A percentile compares a stretch with the other conserved stretches of the same genome.
phyloP scores from a whole-genome alignment of 2,113 vertebrate genomes.

The Cichladusa arquata region DNA sequence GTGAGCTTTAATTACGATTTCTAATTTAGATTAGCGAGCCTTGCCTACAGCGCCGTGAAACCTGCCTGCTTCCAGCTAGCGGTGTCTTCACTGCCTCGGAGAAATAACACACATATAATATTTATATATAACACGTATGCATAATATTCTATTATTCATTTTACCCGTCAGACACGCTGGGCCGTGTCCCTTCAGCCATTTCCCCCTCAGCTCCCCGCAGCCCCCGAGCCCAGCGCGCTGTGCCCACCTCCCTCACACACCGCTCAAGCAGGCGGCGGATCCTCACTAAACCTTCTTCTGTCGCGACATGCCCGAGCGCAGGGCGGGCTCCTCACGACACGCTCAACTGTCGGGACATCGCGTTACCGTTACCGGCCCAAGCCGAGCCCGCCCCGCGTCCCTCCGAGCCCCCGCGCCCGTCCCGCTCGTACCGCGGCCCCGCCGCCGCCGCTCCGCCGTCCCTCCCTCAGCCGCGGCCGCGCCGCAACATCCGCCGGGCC shows the following conservation, averaged over 20 bases:
- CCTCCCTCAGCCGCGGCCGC: not conserved
- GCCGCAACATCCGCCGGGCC: not conserved
- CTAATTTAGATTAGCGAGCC: not conserved
- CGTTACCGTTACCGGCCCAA: not conserved
- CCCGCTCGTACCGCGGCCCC: not conserved
- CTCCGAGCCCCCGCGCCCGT: not conserved
- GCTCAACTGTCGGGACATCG: not conserved
- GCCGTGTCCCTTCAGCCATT: not conserved
- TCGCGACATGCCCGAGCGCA: not conserved
- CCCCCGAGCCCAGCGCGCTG: not conserved
- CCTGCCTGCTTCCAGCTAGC: not conserved
- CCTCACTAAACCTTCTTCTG: not conserved
- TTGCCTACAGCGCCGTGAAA: not conserved
- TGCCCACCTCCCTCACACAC: not conserved
- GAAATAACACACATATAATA: rapidly evolving
- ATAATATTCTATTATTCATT: rapidly evolving
- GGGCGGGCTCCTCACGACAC: not conserved
- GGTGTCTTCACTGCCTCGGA: not conserved
- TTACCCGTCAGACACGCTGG: not conserved
- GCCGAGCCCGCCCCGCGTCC: not conserved
- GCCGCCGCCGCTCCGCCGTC: not conserved
- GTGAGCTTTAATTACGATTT: not conserved
- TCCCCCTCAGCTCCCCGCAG: not conserved
- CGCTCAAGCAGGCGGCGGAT: not conserved
- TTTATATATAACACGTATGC: rapidly evolving